phyloP scores from a whole-genome alignment of 2,113 vertebrate genomes.

The Enhydra lutris region DNA sequence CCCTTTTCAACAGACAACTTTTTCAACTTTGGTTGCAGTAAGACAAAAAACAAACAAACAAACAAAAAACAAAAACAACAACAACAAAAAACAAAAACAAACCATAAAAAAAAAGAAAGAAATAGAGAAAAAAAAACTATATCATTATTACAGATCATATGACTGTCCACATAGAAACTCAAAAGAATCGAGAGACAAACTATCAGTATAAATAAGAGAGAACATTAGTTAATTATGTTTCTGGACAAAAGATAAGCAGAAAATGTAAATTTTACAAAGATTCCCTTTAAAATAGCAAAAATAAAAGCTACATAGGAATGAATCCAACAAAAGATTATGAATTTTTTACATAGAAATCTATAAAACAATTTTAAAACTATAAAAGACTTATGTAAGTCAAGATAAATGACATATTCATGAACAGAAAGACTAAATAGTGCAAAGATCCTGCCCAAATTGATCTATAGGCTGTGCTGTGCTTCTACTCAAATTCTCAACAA shows the following conservation, averaged over 20 bases:
- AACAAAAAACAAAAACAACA: too few species aligned
- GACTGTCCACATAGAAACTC: background rate
- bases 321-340: background rate
- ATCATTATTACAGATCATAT: background rate
- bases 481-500: conserved; percentile 14
- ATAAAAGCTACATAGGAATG: background rate
- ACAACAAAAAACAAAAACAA: too few species aligned
- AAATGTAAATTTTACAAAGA: background rate
- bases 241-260: background rate
- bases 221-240: background rate
- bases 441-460: background rate
- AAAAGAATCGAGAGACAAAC: background rate
- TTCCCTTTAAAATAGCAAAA: background rate
- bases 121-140: background rate
- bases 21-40: background rate
- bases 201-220: background rate
- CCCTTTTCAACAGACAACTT: background rate
- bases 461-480: background rate
- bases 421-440: background rate
- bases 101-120: background rate
- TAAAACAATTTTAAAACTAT: background rate
- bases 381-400: background rate
- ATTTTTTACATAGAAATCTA: background rate
- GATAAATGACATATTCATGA: background rate
- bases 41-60: background rate